phyloP scores from a whole-genome alignment of 92 coral and sea anemone species.

The Phenganax subtilis region DNA sequence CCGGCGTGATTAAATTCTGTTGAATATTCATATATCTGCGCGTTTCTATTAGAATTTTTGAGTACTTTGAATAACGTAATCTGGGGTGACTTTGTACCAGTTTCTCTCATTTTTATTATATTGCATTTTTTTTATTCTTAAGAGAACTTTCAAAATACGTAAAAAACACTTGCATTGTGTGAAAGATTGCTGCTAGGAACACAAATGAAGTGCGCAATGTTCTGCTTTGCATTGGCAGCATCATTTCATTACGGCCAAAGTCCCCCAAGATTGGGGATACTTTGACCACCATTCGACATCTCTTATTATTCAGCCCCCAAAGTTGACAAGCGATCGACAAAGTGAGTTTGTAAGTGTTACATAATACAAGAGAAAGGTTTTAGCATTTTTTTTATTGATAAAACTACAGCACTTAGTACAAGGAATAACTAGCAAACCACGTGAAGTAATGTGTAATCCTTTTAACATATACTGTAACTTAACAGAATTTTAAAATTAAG shows the following conservation, averaged over 20 bases:
- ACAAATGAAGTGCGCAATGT: not conserved
- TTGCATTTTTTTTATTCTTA: not conserved
- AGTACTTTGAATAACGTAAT: too few relatives aligned
- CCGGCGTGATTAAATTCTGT: too few relatives aligned
- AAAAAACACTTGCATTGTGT: not conserved
- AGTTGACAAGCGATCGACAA: not conserved
- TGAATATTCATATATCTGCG: too few relatives aligned
- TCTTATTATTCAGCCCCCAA: not conserved
- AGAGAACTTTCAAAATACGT: not conserved
- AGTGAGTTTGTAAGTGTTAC: not conserved
- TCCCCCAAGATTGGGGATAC: not conserved
- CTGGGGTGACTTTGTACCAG: too few relatives aligned
- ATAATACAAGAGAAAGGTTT: not conserved
- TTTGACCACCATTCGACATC: not conserved
- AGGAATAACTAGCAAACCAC: too few relatives aligned
- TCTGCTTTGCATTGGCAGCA: not conserved
- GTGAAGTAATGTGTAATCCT: too few relatives aligned
- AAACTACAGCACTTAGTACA: too few relatives aligned
- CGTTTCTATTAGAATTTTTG: too few relatives aligned
- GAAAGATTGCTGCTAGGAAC: not conserved
- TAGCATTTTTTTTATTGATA: too few relatives aligned
- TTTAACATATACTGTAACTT: too few relatives aligned
- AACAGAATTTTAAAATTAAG: too few relatives aligned
- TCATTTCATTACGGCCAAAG: not conserved
- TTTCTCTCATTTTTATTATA: not conserved